Evolutionary conservation across 2,797 vertebrate species (phyloP).

Genomic region (Malurus splendens): DNA sequence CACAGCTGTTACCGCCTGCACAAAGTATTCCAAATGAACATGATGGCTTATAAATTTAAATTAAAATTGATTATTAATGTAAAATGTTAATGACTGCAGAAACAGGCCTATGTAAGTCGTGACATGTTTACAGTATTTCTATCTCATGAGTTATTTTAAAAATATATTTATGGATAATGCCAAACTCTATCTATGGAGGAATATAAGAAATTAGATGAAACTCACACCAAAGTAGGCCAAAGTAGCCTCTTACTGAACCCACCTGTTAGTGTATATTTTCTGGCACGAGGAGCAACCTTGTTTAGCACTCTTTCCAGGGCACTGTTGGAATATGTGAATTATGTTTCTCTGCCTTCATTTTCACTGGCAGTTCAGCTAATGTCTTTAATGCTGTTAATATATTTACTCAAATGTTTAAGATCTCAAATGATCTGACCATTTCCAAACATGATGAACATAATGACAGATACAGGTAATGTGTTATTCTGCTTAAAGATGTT

Average conservation of each 20-base stretch:
- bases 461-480: neutral
- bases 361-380: neutral
- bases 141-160: neutral
- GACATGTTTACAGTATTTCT: constrained; percentile 1
- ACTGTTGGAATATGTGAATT: neutral
- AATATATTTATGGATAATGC: neutral
- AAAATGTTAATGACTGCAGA: constrained; percentile 39
- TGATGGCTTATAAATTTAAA: constrained; percentile 58
- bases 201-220: neutral
- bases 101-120: constrained; percentile 17
- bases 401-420: neutral
- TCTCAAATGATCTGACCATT: neutral
- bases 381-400: neutral
- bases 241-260: neutral
- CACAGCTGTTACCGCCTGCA: constrained; percentile 46
- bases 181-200: neutral
- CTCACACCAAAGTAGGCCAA: neutral
- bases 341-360: neutral
- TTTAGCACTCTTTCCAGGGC: neutral
- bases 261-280: neutral
- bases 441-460: neutral
- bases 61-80: constrained; percentile 60
- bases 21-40: constrained; percentile 60
- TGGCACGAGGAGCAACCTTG: neutral
- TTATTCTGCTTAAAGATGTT: neutral